Percentiles rank a stretch among this genome's conserved stretches.
Evolutionary conservation across 2,113 vertebrate species (phyloP).

Genomic region (Bos javanicus): DNA sequence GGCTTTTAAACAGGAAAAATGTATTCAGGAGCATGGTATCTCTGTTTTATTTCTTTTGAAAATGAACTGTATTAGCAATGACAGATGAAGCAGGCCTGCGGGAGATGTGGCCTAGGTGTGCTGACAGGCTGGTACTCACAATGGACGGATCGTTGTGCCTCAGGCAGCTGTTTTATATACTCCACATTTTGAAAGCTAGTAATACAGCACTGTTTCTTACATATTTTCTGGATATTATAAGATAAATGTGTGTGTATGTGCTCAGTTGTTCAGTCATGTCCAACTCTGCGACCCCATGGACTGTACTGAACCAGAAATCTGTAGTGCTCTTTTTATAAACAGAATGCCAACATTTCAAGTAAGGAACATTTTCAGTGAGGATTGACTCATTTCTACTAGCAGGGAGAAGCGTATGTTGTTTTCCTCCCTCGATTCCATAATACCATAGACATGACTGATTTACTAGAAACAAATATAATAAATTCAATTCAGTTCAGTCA

Average conservation of each 20-base stretch:
- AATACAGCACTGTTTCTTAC: neutral
- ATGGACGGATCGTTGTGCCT: neutral
- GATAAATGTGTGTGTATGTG: neutral
- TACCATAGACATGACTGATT: neutral
- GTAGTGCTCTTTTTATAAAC: neutral
- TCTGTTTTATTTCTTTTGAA: slow-evolving; percentile 49
- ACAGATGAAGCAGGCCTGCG: slow-evolving; percentile 33
- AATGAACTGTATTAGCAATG: slow-evolving; percentile 44
- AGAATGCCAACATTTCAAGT: neutral
- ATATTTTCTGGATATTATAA: slow-evolving; percentile 25
- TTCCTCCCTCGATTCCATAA: neutral
- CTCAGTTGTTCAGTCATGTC: neutral
- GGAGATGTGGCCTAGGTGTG: slow-evolving; percentile 53
- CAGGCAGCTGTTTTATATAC: slow-evolving; percentile 56
- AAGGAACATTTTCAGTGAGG: neutral
- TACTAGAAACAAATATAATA: neutral
- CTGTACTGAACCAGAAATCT: neutral
- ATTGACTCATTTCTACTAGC: neutral
- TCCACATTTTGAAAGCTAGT: slow-evolving; percentile 29
- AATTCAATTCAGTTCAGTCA: neutral
- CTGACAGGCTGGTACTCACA: slow-evolving; percentile 61
- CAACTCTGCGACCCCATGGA: neutral
- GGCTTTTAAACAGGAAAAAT: slow-evolving; percentile 17
- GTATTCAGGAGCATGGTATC: slow-evolving; percentile 20
- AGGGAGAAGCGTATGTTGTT: neutral